These are phyloP conservation scores for Poeciliopsis gracilis DNA, from an alignment of 2,797 vertebrate genomes.

Conservation along the genomic window DNA sequence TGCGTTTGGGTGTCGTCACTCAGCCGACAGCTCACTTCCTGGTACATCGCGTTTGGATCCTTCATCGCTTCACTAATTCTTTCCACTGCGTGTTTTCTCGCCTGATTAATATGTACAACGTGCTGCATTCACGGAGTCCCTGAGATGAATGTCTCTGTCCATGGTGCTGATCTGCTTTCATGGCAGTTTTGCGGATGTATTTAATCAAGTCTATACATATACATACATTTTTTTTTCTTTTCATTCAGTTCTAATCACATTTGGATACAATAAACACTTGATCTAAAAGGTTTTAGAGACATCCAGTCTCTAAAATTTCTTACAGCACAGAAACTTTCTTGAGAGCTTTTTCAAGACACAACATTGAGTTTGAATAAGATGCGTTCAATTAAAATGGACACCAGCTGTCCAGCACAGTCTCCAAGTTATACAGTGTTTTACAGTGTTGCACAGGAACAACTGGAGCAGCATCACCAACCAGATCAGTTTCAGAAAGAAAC, in stretches of 20 bases:
- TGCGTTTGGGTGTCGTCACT: not conserved
- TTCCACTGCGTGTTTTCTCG: not conserved
- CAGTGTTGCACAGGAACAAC: not conserved
- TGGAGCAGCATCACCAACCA: not conserved
- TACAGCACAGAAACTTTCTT: not conserved
- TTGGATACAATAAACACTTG: not conserved
- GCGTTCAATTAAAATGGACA: not conserved
- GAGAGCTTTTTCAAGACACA: not conserved
- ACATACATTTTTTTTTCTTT: not conserved
- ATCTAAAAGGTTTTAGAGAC: not conserved
- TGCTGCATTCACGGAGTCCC: not conserved
- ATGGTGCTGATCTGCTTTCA: slow-evolving; percentile 59
- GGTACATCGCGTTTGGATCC: slow-evolving; percentile 10
- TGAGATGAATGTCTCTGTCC: slow-evolving; percentile 62
- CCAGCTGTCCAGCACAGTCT: not conserved
- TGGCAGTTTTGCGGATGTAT: not conserved
- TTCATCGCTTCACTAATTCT: slow-evolving; percentile 4
- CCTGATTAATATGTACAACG: not conserved
- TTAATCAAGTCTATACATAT: not conserved
- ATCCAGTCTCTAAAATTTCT: not conserved
- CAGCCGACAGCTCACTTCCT: slow-evolving; percentile 15
- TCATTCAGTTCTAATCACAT: not conserved
- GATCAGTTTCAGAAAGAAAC: not conserved
- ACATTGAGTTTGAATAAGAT: not conserved
- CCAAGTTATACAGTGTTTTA: not conserved